Evolutionary conservation across 1,140 invertebrate genomes (phyloP), one percentile per base, ranked within the genome.

Genomic region (Cydia amplana): DNA sequence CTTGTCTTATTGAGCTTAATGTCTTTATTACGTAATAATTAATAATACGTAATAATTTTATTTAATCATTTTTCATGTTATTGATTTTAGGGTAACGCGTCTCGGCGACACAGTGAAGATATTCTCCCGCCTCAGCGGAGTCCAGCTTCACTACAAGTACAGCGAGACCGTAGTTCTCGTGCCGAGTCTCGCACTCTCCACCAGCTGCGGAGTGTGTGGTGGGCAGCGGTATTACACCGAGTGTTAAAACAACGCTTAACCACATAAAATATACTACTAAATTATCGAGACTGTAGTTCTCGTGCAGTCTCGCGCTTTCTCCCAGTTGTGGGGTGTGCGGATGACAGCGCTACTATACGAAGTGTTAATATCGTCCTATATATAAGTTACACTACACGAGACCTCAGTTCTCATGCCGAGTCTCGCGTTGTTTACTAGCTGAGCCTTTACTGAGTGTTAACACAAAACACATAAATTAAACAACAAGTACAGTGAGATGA

Each of bases 91-190:
- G 75, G 72, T 79, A 18, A 70, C 78, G 5, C 25, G 64, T 4
- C 73, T 73, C n/a, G 18, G 60, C 0, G 70, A 78, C 23, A 67
- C 67, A n/a, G 73, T 77, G 20, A 79, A 78, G 63, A 77, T 87
- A 0, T 72, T 82, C 1, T 89, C 87, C 0, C 76, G 81, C 6
- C 46, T 82, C 1, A 85, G 87, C 1, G 87, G 86, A 0, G 80
- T 91, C 1, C 74, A 83, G 1, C 78, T 91, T 0, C 87, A 87
- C 74, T 84, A 83, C 65, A 77, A 80, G 2, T 75, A 77, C 23
- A 77, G 84, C 3, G 89, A 89, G n/a, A 83, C 84, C 0, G 80
- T 87, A 0, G 77, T 90, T 3, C 79, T 89, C 2, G 83, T 88
- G 0, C 89, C 89, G 0, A 82, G 85, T 7, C 80, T 84, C 0